Evolutionary conservation across 2,113 vertebrate genomes (phyloP), one percentile per base, ranked within the genome.

Genomic region (Craseonycteris thonglongyai): DNA sequence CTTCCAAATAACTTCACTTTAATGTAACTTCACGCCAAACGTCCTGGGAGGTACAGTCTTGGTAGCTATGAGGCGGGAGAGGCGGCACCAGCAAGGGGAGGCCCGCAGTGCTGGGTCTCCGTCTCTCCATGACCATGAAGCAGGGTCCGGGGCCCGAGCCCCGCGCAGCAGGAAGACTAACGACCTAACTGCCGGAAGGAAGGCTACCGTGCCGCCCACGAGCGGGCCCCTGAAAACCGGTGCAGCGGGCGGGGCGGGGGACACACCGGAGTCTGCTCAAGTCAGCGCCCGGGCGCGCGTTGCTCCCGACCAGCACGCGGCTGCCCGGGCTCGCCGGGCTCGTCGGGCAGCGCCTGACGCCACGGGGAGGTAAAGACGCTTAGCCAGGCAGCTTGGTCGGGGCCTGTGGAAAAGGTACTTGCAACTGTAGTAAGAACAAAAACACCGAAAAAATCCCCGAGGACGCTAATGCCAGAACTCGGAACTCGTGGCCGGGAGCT

Each of bases 1-100:
- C 91, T 95, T 89, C 94, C 91, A 81, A 66, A 87, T 74, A 85
- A 93, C 75, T 93, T 94, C 63, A 69, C 68, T 95, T 59, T 78
- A 93, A 90, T 66, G 84, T 65, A 72, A 96, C 61, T 84, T 88
- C 81, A 90, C 79, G 82, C 92, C 82, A 68, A 33, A 79, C 21
- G 38, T 15, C 90, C 72, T 58, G 63, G 90, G 90, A 92, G 90
- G 92, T 93, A 61, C 92, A 83, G 92, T 97, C 76, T 75, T 42
- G 75, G 33, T 58, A 49, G 51, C 83, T 76, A 13, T 2, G 35
- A 42, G 82, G 49, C 40, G 14, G 54, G 42, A 40, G 68, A 42
- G 69, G 61, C 65, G 42, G 59, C 79, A 30, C 28, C 14, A 16
- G 78, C 72, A 69, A 11, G 30, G 0, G 54, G 47, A 26, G 56